Percentiles rank a stretch among this genome's conserved stretches.
Evolutionary conservation across 2,797 vertebrate genomes (phyloP).

Genomic region (Sebastes taczanowskii): DNA sequence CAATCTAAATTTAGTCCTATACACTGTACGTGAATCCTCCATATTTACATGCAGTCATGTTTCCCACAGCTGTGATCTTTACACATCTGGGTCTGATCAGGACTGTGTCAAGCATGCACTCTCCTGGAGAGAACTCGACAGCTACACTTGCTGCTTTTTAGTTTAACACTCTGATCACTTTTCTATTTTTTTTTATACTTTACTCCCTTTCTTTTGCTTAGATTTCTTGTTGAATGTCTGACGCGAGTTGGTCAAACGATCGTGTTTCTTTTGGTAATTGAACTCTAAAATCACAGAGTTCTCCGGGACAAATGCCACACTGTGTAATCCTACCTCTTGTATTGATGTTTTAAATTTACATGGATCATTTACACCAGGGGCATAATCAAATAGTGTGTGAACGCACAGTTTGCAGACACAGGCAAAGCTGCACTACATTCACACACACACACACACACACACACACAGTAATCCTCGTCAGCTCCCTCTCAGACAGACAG

Average conservation of each 20-base stretch:
- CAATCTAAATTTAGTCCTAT: neutral
- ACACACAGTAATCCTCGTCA: constrained; percentile 29
- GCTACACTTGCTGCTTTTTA: constrained; percentile 21
- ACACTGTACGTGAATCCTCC: neutral
- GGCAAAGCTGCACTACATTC: neutral
- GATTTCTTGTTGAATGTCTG: neutral
- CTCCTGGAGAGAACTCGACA: neutral
- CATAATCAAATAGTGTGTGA: constrained; percentile 16
- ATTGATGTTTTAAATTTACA: constrained; percentile 9
- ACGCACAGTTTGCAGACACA: constrained; percentile 3
- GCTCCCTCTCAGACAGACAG: constrained; percentile 49
- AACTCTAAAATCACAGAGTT: neutral
- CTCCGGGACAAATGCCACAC: neutral
- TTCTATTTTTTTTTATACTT: neutral
- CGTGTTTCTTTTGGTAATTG: neutral
- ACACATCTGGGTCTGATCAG: constrained; percentile 50
- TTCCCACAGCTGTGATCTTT: constrained; percentile 33
- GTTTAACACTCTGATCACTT: neutral
- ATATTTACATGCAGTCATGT: constrained; percentile 13
- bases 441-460: neutral
- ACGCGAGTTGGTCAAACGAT: neutral
- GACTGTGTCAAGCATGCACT: neutral
- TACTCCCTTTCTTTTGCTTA: neutral
- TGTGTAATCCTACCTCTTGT: neutral
- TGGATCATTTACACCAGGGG: constrained; percentile 7